A percentile compares a stretch with the other conserved stretches of the same genome.
Evolutionary conservation across 1,140 invertebrate species (phyloP).

Genomic region (Habropoda laboriosa): DNA sequence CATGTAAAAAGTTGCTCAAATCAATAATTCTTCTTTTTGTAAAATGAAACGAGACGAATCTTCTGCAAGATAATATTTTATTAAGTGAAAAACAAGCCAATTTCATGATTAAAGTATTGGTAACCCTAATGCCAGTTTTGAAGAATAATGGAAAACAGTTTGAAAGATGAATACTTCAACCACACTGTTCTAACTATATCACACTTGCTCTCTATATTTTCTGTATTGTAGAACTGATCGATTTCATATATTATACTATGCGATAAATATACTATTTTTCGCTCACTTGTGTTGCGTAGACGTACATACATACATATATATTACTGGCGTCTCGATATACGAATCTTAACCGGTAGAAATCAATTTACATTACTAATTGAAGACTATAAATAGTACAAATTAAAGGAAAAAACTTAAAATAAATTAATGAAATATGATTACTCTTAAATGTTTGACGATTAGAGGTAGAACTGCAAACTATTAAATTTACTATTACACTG

Average conservation of each 20-base stretch:
- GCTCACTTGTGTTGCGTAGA: not conserved
- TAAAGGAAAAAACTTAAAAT: not conserved
- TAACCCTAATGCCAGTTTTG: not conserved
- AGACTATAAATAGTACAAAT: not conserved
- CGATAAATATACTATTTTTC: not conserved
- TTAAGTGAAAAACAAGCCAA: not conserved
- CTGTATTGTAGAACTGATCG: conserved; percentile 11
- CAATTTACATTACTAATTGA: not conserved
- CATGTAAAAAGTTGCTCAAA: not conserved
- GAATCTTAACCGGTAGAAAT: not conserved
- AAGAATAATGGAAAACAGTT: not conserved
- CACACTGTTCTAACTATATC: not conserved
- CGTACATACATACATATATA: too few species aligned
- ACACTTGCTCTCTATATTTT: not conserved
- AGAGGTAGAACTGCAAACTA: not conserved
- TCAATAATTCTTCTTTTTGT: not conserved
- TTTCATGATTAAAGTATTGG: not conserved
- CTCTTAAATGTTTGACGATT: not conserved
- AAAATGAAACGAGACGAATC: too few species aligned
- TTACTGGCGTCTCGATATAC: too few species aligned
- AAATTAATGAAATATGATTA: not conserved
- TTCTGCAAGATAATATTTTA: too few species aligned
- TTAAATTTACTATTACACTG: not conserved
- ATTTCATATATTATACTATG: not conserved
- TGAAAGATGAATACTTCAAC: not conserved